Base-by-base conservation (phyloP, 2,888 invertebrate species). In the Ichneumoninae sp. region DNA sequence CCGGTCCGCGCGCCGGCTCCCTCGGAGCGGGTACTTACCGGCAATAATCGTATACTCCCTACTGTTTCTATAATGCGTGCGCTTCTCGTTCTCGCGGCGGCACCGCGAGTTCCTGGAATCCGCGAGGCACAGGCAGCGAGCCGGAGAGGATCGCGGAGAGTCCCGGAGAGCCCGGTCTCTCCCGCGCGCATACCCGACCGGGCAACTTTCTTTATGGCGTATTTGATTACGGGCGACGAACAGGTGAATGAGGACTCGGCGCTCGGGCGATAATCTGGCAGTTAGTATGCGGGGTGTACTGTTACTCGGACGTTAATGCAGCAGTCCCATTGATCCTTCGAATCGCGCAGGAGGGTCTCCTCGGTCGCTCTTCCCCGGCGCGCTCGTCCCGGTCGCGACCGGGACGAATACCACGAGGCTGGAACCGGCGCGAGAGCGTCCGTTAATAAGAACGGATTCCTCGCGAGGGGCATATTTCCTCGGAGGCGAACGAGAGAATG, bases 211-310 rank as follows among this genome's bases (percentile, higher is more conserved):
- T 89, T 89, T 88, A 86, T 85, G 81, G 82, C 70, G 88, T 88
- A 90, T 90, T 91, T 87, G 91, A 89, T 89, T 89, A 88, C 88
- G 88, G 80, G 75, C 83, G 86, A 81, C 82, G 30, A 83, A 83
- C 87, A 87, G 87, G 87, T 90, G 90, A 90, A 89, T 87, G 89
- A 89, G 85, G 30, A 65, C 47, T 69, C 33, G 22, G 8, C 76
- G 88, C 87, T 86, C 83, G 88, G 90, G 90, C 90, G 91, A 90
- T 92, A 92, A 92, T 92, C 88, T 88, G 90, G 91, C 91, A 90
- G 91, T 92, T 92, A 91, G 85, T 85, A 83, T 85, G 65, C 83
- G 76, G 69, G 54, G 85, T 83, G 80, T 85, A 82, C 82, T 81
- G 85, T 85, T 85, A 82, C 79, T 79, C 70, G 78, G 16, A 91